phyloP scores from a whole-genome alignment of 2,888 invertebrate genomes.

The Tillus elongatus region DNA sequence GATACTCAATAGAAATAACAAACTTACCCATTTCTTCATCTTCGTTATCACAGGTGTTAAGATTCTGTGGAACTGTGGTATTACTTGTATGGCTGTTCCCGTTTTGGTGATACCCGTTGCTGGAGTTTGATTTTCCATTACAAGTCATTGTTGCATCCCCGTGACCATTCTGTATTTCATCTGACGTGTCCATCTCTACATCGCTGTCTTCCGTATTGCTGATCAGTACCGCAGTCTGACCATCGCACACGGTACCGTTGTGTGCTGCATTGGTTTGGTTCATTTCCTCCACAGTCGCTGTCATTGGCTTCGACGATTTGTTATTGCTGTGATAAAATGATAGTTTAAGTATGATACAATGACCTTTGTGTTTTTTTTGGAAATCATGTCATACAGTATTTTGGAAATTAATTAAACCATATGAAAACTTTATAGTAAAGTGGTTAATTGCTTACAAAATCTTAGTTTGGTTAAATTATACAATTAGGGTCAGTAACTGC shows the following conservation, averaged over 20 bases:
- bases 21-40: slow-evolving; percentile 66
- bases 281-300: slow-evolving; percentile 43
- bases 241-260: slow-evolving; percentile 40
- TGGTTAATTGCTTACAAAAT: too few relatives aligned
- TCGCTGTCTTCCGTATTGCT: slow-evolving; percentile 43
- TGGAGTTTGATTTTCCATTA: slow-evolving; percentile 31
- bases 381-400: too few relatives aligned
- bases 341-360: not conserved
- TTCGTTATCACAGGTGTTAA: slow-evolving; percentile 55
- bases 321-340: too few relatives aligned
- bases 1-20: too few relatives aligned
- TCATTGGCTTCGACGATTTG: slow-evolving; percentile 16
- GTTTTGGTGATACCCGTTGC: slow-evolving; percentile 53
- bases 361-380: too few relatives aligned
- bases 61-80: slow-evolving; percentile 23
- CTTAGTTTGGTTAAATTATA: too few relatives aligned
- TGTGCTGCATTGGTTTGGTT: slow-evolving; percentile 44
- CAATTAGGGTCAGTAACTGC: too few relatives aligned
- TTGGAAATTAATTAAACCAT: too few relatives aligned
- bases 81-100: slow-evolving; percentile 43
- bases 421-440: too few relatives aligned
- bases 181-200: slow-evolving; percentile 46
- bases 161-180: slow-evolving; percentile 40
- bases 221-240: slow-evolving; percentile 30
- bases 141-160: slow-evolving; percentile 23